A percentile compares a stretch with the other conserved stretches of the same genome.
These are phyloP conservation scores for Myiozetetes cayanensis DNA, from an alignment of 2,113 vertebrate species.

Conservation along the genomic window DNA sequence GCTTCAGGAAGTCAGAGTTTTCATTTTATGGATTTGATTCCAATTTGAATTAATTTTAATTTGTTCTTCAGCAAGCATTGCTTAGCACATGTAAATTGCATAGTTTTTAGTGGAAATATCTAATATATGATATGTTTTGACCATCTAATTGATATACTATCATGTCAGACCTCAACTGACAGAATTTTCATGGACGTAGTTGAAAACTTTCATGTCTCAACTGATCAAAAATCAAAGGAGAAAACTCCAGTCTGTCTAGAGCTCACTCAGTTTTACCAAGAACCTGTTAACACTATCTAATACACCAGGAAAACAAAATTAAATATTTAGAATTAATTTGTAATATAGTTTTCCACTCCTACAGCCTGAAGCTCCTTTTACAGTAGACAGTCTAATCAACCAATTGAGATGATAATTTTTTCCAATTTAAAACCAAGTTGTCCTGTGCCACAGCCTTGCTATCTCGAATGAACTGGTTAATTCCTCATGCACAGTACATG, in stretches of 20 bases:
- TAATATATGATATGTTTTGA: not conserved
- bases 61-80: not conserved
- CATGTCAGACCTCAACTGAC: not conserved
- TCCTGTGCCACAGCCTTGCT: not conserved
- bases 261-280: not conserved
- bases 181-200: not conserved
- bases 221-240: not conserved
- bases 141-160: not conserved
- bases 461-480: not conserved
- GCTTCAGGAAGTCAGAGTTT: conserved; percentile 6
- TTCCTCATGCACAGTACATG: not conserved
- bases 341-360: not conserved
- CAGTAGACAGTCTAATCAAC: not conserved
- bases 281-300: not conserved
- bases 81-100: not conserved
- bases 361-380: not conserved
- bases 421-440: not conserved
- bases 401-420: not conserved
- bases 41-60: conserved; percentile 26
- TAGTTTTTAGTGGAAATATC: not conserved
- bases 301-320: not conserved
- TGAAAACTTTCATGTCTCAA: not conserved
- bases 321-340: not conserved
- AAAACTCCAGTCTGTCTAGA: not conserved
- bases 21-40: conserved; percentile 1